Percentiles rank a stretch among this genome's conserved stretches.
Evolutionary conservation across 1,140 invertebrate genomes (phyloP).

Genomic region (Drosophila ananassae): DNA sequence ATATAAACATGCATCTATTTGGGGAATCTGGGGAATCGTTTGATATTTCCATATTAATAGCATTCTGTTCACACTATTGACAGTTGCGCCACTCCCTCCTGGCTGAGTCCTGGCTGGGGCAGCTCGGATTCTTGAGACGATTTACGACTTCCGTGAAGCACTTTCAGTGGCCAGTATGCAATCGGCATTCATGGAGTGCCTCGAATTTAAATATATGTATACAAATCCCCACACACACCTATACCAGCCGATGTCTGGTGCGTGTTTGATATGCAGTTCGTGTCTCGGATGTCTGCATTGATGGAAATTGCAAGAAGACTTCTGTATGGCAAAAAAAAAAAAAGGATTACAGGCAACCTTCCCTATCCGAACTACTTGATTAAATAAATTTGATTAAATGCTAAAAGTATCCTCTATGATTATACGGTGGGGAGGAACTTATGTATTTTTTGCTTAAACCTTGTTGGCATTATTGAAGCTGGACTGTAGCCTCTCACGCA

Average conservation of each 20-base stretch:
- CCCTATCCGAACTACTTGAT: not conserved
- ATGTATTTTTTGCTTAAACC: not conserved
- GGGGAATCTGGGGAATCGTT: conserved; percentile 36
- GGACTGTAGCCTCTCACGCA: conserved; percentile 15
- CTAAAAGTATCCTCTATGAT: not conserved
- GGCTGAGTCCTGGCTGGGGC: conserved; percentile 37
- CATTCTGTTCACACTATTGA: conserved; percentile 61
- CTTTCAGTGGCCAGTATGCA: conserved; percentile 65
- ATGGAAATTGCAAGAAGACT: conserved; percentile 51
- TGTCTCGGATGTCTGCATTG: conserved; percentile 60
- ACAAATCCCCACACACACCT: conserved; percentile 29
- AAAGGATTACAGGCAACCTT: conserved; percentile 15
- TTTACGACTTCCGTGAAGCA: conserved; percentile 78
- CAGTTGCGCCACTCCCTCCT: conserved; percentile 40
- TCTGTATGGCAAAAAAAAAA: conserved; percentile 3
- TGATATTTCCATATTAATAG: conserved; percentile 58
- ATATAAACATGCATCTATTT: conserved; percentile 40
- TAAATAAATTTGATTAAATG: not conserved
- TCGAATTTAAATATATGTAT: conserved; percentile 65
- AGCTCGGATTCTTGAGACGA: conserved; percentile 58
- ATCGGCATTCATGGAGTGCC: conserved; percentile 70
- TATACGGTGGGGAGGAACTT: too few relatives aligned
- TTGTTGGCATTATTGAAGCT: not conserved
- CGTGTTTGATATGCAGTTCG: conserved; percentile 70
- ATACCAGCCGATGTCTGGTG: conserved; percentile 16